Conservation (phyloP, 2,797 vertebrate species). For the Sebastes steindachneri region DNA sequence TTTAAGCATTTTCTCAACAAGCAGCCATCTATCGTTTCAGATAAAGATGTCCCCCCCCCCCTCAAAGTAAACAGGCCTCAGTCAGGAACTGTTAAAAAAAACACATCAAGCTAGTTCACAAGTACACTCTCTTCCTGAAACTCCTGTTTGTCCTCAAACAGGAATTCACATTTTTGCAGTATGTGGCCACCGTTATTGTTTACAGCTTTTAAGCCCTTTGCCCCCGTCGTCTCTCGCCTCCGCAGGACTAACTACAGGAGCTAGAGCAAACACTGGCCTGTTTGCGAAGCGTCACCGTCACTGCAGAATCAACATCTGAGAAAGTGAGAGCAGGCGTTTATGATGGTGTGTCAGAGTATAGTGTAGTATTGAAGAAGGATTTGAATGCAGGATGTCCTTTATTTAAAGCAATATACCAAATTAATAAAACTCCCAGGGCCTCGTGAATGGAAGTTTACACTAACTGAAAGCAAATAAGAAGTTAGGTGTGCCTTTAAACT, state of each 20-base stretch:
- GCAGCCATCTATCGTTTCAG: background rate
- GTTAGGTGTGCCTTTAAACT: background rate
- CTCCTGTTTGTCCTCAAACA: conserved; percentile 41
- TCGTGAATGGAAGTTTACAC: background rate
- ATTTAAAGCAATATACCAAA: background rate
- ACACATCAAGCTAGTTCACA: conserved; percentile 20
- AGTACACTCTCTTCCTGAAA: background rate
- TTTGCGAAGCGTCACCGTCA: conserved; percentile 52
- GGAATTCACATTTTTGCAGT: conserved; percentile 40
- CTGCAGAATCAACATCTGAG: conserved; percentile 59
- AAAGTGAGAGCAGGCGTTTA: conserved; percentile 37
- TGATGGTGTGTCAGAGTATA: background rate
- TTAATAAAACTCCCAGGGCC: background rate
- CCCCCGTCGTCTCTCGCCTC: conserved; percentile 35
- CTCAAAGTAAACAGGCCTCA: background rate
- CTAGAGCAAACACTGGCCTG: conserved; percentile 59
- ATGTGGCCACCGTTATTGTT: conserved; percentile 17
- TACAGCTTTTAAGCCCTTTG: conserved; percentile 29
- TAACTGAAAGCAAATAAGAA: conserved; percentile 2
- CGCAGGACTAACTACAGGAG: conserved; percentile 29
- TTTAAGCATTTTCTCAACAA: background rate
- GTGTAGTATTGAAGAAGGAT: conserved; percentile 1
- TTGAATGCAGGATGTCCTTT: conserved; percentile 35
- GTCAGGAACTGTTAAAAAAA: background rate
- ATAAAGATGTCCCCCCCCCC: background rate